phyloP scores from a whole-genome alignment of 2,113 vertebrate genomes.

The Leucosticte australis region DNA sequence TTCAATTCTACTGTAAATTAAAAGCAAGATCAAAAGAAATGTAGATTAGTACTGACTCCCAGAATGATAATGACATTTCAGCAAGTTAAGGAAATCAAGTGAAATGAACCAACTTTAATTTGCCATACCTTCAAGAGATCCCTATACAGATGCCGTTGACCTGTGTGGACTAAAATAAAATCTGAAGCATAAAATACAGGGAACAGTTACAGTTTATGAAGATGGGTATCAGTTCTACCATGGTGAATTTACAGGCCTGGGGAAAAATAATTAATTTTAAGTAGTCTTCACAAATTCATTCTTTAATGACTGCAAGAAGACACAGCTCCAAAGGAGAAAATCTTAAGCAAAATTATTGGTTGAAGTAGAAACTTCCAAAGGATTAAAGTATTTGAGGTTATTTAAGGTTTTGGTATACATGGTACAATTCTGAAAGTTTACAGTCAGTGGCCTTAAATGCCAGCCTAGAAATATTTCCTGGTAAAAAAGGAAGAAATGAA shows the following conservation, averaged over 20 bases:
- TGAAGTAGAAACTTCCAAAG: neutral
- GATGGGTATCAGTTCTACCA: neutral
- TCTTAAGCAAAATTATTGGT: neutral
- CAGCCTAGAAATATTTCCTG: neutral
- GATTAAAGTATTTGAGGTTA: neutral
- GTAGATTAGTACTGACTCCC: neutral
- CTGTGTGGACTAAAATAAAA: neutral
- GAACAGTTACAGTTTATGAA: neutral
- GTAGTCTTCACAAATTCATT: neutral
- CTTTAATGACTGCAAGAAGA: neutral
- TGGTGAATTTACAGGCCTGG: neutral
- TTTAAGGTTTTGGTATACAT: neutral
- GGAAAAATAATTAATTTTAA: neutral
- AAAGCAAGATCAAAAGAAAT: slow-evolving; percentile 11
- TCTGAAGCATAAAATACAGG: neutral
- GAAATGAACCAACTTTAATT: neutral
- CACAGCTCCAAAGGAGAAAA: neutral
- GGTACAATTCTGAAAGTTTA: neutral
- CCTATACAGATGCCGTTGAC: neutral
- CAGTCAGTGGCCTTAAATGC: neutral
- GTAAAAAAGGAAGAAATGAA: neutral
- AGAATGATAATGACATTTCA: neutral
- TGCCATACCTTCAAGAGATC: neutral
- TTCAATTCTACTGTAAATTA: slow-evolving; percentile 11
- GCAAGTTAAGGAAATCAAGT: neutral